These are phyloP conservation scores for Onychomys torridus DNA, from an alignment of 2,797 vertebrate genomes.

Conservation along the genomic window DNA sequence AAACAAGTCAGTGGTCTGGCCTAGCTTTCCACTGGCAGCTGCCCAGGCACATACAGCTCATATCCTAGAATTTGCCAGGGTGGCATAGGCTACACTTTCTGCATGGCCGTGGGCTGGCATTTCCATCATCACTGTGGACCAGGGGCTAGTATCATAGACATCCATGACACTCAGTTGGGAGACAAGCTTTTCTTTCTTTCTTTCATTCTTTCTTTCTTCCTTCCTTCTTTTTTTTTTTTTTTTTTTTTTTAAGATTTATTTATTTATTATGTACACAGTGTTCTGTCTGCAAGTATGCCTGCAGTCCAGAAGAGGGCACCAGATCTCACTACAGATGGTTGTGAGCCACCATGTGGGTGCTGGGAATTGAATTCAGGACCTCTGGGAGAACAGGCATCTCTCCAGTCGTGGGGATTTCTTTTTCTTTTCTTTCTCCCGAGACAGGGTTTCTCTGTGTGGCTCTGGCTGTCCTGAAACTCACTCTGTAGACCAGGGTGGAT, in stretches of 20 bases:
- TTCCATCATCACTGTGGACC: not conserved
- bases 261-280: too few species aligned
- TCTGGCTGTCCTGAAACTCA: not conserved
- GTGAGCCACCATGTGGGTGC: too few species aligned
- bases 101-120: not conserved
- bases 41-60: not conserved
- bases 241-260: too few species aligned
- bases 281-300: too few species aligned
- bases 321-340: too few species aligned
- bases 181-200: not conserved
- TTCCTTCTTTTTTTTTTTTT: not conserved
- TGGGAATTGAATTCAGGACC: too few species aligned
- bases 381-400: too few species aligned
- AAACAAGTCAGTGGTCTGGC: not conserved
- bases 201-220: not conserved
- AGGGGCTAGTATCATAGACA: fast-evolving
- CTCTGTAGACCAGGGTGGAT: not conserved
- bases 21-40: not conserved
- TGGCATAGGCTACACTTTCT: not conserved
- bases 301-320: too few species aligned
- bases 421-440: not conserved
- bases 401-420: too few species aligned
- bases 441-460: not conserved
- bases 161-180: not conserved
- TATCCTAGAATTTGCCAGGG: not conserved